Conservation (phyloP, 2,797 vertebrate species). For the Falco biarmicus region DNA sequence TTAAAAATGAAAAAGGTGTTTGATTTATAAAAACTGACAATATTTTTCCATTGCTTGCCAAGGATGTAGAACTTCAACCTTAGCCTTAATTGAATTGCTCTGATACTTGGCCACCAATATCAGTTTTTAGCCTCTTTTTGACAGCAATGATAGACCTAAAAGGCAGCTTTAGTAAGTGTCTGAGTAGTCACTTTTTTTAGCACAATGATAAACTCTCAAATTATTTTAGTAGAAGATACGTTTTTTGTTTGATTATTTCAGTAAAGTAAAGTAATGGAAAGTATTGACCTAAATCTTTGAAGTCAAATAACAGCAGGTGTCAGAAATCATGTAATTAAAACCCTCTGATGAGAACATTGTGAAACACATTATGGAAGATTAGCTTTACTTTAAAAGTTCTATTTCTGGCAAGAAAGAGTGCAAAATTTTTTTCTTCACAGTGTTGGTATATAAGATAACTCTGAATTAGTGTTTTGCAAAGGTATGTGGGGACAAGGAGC, state of each 20-base stretch:
- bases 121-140: background rate
- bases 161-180: too few relatives aligned
- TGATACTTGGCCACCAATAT: background rate
- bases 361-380: background rate
- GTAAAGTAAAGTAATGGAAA: background rate
- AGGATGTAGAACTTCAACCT: background rate
- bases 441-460: background rate
- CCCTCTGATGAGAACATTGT: background rate
- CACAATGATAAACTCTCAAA: background rate
- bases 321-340: background rate
- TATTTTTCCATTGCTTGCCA: background rate
- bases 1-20: background rate
- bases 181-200: background rate
- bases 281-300: background rate
- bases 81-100: background rate
- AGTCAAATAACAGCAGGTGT: background rate
- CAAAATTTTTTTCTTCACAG: background rate
- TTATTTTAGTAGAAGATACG: background rate
- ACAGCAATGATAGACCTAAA: background rate
- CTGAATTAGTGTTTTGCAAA: background rate
- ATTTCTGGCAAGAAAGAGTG: background rate
- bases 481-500: accelerated
- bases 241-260: background rate
- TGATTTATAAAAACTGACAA: background rate
- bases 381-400: background rate